Conservation (phyloP, 2,113 vertebrate genomes). For the Stictonetta naevosa region DNA sequence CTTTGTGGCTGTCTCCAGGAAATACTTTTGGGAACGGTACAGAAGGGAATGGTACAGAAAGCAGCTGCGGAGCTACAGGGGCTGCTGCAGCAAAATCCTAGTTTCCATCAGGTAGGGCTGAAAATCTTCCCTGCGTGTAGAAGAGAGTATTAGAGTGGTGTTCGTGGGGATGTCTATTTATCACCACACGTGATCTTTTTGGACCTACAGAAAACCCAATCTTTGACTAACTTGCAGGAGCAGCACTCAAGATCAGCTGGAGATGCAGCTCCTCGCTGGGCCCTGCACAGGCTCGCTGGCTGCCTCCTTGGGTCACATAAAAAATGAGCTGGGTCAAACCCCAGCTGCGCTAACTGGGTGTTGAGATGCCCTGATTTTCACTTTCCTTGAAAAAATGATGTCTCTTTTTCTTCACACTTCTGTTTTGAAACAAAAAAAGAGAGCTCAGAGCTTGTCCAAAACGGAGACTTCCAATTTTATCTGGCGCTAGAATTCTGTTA, state of each 20-base stretch:
- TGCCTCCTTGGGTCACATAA: conserved; percentile 47
- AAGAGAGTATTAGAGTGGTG: neutral
- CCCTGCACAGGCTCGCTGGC: neutral
- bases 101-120: neutral
- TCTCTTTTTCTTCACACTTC: conserved; percentile 53
- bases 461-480: conserved; percentile 19
- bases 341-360: conserved; percentile 65
- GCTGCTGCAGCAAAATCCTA: neutral
- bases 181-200: neutral
- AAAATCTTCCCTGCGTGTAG: neutral
- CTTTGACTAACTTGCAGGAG: neutral
- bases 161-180: neutral
- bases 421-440: conserved; percentile 25
- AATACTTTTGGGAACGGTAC: neutral
- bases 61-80: neutral
- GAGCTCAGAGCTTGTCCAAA: conserved; percentile 8
- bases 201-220: neutral
- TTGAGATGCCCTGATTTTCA: conserved; percentile 59
- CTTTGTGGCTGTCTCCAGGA: neutral
- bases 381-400: conserved; percentile 52
- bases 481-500: neutral
- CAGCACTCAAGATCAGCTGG: neutral
- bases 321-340: conserved; percentile 63
- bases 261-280: neutral
- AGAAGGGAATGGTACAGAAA: conserved; percentile 16